Evolutionary conservation across 2,113 vertebrate genomes (phyloP).

Genomic region (Lethenteron camtschaticum): DNA sequence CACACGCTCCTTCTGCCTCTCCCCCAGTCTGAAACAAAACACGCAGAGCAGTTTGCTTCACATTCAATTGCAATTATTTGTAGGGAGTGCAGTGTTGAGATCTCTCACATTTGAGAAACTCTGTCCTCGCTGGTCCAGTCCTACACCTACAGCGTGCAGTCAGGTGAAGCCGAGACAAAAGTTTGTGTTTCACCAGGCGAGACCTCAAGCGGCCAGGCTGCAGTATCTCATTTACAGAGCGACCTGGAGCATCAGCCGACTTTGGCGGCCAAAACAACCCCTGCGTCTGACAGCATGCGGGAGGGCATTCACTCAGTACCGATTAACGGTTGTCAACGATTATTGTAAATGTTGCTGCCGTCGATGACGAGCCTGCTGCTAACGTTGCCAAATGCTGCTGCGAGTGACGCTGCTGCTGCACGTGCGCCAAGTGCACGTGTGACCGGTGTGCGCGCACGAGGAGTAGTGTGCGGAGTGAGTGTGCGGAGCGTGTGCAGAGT

Average conservation of each 20-base stretch:
- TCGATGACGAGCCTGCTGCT: slow-evolving; percentile 24
- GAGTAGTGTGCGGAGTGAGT: slow-evolving; percentile 8
- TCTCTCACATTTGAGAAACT: background rate
- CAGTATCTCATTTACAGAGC: background rate
- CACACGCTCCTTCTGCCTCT: slow-evolving; percentile 79
- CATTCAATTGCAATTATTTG: background rate
- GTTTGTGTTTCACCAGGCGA: no score
- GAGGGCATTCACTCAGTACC: background rate
- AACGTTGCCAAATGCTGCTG: slow-evolving; percentile 48
- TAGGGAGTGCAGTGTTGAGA: background rate
- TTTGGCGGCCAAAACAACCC: background rate
- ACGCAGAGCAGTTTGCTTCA: background rate
- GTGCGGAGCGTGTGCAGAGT: slow-evolving; percentile 29
- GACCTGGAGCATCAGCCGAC: slow-evolving; percentile 25
- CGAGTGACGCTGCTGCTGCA: slow-evolving; percentile 13
- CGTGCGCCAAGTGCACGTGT: slow-evolving; percentile 29
- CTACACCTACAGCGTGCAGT: background rate
- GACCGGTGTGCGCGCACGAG: slow-evolving; percentile 30
- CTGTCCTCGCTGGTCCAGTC: background rate
- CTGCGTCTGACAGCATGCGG: background rate
- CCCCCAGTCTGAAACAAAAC: slow-evolving; percentile 41
- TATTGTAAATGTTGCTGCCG: slow-evolving; percentile 44
- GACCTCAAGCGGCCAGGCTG: background rate
- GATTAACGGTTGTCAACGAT: slow-evolving; percentile 40
- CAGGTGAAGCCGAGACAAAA: background rate